Evolutionary conservation across 2,888 invertebrate genomes (phyloP).

Genomic region (Nipponacmea schrenckii): DNA sequence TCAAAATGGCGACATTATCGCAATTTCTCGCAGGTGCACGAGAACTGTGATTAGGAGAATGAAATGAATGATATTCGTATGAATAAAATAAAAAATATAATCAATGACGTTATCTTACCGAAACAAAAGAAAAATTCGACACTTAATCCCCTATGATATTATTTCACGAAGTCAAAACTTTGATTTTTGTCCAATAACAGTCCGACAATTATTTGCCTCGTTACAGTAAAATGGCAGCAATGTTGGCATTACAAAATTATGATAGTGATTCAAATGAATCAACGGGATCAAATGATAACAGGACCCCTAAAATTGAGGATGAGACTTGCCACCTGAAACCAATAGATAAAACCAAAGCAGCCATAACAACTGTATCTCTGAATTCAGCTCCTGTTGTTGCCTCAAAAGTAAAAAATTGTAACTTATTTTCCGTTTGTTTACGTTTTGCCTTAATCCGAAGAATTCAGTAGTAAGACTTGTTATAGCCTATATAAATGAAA

Average conservation of each 20-base stretch:
- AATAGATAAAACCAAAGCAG: constrained; percentile 39
- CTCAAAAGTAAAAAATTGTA: constrained; percentile 73
- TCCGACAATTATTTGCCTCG: not conserved
- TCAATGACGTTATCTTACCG: not conserved
- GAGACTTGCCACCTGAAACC: constrained; percentile 57
- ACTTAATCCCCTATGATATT: too few species aligned
- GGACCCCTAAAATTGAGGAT: constrained; percentile 36
- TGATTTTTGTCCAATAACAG: too few species aligned
- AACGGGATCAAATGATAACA: constrained; percentile 69
- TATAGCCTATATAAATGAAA: too few species aligned
- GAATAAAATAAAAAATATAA: too few species aligned
- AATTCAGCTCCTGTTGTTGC: constrained; percentile 87
- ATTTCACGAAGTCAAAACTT: too few species aligned
- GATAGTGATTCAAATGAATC: constrained; percentile 79
- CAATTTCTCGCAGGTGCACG: constrained; percentile 13
- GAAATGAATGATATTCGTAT: too few species aligned
- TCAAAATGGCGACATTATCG: constrained; percentile 42
- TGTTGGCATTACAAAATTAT: constrained; percentile 77
- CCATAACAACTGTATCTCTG: constrained; percentile 67
- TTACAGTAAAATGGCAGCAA: constrained; percentile 35
- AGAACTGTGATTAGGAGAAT: constrained; percentile 8
- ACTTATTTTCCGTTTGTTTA: not conserved
- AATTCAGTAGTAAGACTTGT: too few species aligned
- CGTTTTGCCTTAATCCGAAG: too few species aligned
- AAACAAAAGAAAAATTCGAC: not conserved